Percentiles rank a stretch among this genome's conserved stretches.
These are phyloP conservation scores for Battus philenor DNA, from an alignment of 1,140 invertebrate genomes.

Conservation along the genomic window DNA sequence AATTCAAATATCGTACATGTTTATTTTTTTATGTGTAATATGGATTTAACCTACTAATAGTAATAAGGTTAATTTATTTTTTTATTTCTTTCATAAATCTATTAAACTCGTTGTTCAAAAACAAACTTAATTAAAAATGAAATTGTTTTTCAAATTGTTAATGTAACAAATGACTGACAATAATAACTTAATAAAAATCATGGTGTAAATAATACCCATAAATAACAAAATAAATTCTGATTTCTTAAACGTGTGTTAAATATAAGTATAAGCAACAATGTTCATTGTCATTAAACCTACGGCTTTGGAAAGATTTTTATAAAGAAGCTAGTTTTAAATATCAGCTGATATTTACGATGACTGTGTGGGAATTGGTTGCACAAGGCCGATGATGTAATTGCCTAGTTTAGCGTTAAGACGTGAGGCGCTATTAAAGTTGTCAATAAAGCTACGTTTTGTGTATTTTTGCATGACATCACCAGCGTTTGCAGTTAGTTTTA, in stretches of 20 bases:
- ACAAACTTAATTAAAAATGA: too few relatives aligned
- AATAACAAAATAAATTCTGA: not conserved
- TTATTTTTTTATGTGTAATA: too few relatives aligned
- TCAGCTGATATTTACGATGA: constrained; percentile 51
- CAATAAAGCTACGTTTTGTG: constrained; percentile 35
- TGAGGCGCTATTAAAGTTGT: constrained; percentile 35
- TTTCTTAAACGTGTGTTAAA: not conserved
- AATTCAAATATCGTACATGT: too few relatives aligned
- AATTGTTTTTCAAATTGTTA: not conserved
- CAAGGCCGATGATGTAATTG: constrained; percentile 72
- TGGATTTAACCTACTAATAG: too few relatives aligned
- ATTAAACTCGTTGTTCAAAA: too few relatives aligned
- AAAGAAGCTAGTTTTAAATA: constrained; percentile 30
- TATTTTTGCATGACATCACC: constrained; percentile 61
- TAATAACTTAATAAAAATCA: not conserved
- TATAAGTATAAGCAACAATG: not conserved
- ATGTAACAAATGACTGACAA: not conserved
- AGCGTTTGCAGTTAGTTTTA: not conserved
- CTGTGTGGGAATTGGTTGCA: constrained; percentile 37
- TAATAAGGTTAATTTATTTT: too few relatives aligned
- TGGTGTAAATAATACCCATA: not conserved
- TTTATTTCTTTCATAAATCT: too few relatives aligned
- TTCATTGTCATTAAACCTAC: not conserved
- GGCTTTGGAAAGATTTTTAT: not conserved
- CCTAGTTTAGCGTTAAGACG: constrained; percentile 59